Evolutionary conservation across 2,113 vertebrate genomes (phyloP).

Genomic region (Microcebus tavaratra): DNA sequence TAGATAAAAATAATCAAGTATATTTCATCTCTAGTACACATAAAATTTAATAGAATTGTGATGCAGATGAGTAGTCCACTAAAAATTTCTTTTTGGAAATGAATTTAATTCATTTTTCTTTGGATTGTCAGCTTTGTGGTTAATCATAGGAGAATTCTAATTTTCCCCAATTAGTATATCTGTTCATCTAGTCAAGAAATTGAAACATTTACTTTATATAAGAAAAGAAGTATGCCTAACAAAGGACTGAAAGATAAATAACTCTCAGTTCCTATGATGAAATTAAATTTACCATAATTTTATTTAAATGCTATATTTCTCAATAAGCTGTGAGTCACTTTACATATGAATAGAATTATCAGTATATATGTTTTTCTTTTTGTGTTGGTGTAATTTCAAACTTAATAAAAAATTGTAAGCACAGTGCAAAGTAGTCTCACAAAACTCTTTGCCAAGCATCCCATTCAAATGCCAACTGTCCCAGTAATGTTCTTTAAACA

Average conservation of each 20-base stretch:
- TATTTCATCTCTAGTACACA: not conserved
- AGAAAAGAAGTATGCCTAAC: not conserved
- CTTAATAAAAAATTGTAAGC: not conserved
- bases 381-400: not conserved
- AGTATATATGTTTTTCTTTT: not conserved
- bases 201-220: not conserved
- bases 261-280: not conserved
- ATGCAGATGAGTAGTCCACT: not conserved
- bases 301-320: not conserved
- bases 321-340: not conserved
- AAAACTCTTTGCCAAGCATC: not conserved
- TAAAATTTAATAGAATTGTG: not conserved
- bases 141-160: not conserved
- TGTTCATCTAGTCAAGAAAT: constrained; percentile 16
- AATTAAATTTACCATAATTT: not conserved
- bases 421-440: not conserved
- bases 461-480: not conserved
- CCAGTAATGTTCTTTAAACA: not conserved
- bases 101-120: not conserved
- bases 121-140: not conserved
- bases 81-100: not conserved
- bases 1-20: not conserved
- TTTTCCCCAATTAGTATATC: not conserved
- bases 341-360: not conserved
- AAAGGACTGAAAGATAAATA: not conserved